phyloP scores from a whole-genome alignment of 1,140 invertebrate genomes.

The Asbolus verrucosus region DNA sequence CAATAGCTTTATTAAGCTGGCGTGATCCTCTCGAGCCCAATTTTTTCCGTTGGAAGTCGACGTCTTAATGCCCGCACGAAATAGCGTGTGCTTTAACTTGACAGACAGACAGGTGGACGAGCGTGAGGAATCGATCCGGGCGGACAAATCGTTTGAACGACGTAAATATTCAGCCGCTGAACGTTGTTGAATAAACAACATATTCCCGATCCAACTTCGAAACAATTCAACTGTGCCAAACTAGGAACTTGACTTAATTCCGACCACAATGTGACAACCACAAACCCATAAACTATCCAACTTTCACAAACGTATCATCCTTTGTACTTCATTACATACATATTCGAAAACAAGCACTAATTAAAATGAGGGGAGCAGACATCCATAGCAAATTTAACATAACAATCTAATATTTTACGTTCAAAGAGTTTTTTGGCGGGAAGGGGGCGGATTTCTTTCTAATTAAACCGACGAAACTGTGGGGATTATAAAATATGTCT shows the following conservation, averaged over 20 bases:
- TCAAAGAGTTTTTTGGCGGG: too few relatives aligned
- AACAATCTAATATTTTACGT: too few relatives aligned
- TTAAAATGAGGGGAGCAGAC: conserved; percentile 30
- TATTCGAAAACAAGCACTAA: conserved; percentile 19
- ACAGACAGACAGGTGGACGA: conserved; percentile 2
- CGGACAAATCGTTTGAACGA: not conserved
- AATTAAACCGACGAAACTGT: too few relatives aligned
- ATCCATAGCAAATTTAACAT: too few relatives aligned
- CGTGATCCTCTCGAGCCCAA: too few relatives aligned
- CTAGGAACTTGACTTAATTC: conserved; percentile 34
- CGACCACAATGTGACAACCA: conserved; percentile 32
- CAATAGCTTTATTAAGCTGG: too few relatives aligned
- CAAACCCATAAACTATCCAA: conserved; percentile 42
- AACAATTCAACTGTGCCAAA: conserved; percentile 21
- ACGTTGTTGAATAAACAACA: conserved; percentile 21
- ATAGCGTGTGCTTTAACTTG: not conserved
- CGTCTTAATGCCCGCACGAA: not conserved
- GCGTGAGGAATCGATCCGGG: conserved; percentile 14
- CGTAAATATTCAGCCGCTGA: conserved; percentile 15
- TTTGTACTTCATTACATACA: conserved; percentile 28
- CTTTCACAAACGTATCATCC: conserved; percentile 44
- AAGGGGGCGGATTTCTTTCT: too few relatives aligned
- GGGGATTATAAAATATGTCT: not conserved
- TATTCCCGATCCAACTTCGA: conserved; percentile 14
- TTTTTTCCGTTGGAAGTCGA: conserved; percentile 9